Percentiles rank a stretch among this genome's conserved stretches.
These are phyloP conservation scores for Dinothrombium tinctorium DNA, from an alignment of 1,140 invertebrate genomes.

Conservation along the genomic window DNA sequence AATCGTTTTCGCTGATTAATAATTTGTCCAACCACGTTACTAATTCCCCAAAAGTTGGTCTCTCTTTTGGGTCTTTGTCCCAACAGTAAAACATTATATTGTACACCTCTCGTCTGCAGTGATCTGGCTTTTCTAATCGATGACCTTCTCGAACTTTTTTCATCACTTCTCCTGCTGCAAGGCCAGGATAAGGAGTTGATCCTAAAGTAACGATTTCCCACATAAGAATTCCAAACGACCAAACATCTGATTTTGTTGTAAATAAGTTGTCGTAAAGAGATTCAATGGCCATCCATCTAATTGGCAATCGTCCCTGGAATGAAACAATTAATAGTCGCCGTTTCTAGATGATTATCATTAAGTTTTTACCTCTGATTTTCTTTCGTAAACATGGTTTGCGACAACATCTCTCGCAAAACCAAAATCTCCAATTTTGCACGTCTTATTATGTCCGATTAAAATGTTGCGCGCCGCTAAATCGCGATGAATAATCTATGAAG, in stretches of 20 bases:
- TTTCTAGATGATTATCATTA: background rate
- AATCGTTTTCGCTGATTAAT: conserved; percentile 63
- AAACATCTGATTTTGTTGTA: conserved; percentile 55
- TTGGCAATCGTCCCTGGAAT: conserved; percentile 27
- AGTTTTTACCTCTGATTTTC: conserved; percentile 50
- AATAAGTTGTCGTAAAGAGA: conserved; percentile 25
- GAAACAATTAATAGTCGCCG: background rate
- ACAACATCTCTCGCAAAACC: conserved; percentile 73
- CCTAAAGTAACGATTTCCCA: conserved; percentile 69
- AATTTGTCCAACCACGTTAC: conserved; percentile 41
- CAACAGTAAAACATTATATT: conserved; percentile 77
- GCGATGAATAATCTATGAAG: conserved; percentile 45
- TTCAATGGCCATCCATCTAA: conserved; percentile 71
- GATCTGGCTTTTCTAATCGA: conserved; percentile 78
- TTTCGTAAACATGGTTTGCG: conserved; percentile 59
- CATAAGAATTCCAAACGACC: conserved; percentile 57
- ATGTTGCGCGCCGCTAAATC: conserved; percentile 94
- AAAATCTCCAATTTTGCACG: conserved; percentile 83
- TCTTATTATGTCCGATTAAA: conserved; percentile 66
- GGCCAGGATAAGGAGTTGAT: conserved; percentile 51
- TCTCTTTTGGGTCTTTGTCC: conserved; percentile 57
- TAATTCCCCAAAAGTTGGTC: conserved; percentile 44
- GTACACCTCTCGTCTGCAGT: conserved; percentile 73
- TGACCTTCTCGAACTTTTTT: conserved; percentile 62
- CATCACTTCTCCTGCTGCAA: conserved; percentile 44